phyloP scores from a whole-genome alignment of 2,797 vertebrate genomes.

The Thripadectes ignobilis region DNA sequence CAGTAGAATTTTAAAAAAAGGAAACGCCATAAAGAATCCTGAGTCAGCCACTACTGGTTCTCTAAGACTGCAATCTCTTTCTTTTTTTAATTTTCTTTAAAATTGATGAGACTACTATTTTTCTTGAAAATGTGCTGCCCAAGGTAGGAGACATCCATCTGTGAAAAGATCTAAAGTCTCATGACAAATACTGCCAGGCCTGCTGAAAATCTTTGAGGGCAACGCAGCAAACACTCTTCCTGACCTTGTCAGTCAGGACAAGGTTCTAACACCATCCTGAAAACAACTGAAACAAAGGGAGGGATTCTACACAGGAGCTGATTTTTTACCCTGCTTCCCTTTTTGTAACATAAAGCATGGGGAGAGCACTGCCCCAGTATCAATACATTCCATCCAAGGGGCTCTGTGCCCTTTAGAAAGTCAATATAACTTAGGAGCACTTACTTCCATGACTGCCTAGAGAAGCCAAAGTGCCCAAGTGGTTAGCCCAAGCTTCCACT shows the following conservation, averaged over 20 bases:
- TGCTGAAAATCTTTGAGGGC: neutral
- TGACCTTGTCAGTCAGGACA: accelerated
- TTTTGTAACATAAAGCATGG: neutral
- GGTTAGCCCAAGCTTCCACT: neutral
- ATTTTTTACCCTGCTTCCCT: neutral
- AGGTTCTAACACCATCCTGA: neutral
- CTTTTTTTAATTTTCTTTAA: neutral
- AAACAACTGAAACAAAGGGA: neutral
- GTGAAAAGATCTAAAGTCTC: neutral
- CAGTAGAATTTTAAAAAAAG: neutral
- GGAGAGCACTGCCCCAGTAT: neutral
- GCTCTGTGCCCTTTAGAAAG: neutral
- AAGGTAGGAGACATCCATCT: neutral
- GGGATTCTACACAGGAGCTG: neutral
- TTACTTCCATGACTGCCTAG: neutral
- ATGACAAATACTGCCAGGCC: neutral
- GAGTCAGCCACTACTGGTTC: neutral
- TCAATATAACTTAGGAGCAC: neutral
- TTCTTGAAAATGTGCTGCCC: neutral
- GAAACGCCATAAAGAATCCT: neutral
- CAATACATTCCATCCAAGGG: neutral
- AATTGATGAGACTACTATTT: neutral
- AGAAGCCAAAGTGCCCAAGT: neutral
- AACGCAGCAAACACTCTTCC: neutral
- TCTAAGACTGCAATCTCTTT: neutral